phyloP scores from a whole-genome alignment of 2,113 vertebrate genomes.

The Scortum barcoo region DNA sequence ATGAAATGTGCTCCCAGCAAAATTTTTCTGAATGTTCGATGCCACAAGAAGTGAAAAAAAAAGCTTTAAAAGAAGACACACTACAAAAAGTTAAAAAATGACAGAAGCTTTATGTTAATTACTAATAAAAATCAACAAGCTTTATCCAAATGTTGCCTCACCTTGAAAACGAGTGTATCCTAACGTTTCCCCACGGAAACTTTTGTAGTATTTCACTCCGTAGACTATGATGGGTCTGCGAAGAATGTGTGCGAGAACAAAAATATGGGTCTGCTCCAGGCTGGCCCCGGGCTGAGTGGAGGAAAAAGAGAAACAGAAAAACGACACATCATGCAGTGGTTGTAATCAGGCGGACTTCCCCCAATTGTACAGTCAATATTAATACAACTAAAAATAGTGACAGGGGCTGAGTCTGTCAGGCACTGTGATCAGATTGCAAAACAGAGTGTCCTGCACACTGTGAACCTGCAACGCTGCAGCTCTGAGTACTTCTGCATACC shows the following conservation, averaged over 20 bases:
- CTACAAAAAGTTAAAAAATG: neutral
- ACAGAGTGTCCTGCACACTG: neutral
- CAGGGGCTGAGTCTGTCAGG: neutral
- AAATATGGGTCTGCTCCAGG: slow-evolving; percentile 99
- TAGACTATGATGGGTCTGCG: slow-evolving; percentile 99
- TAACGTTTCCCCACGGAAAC: slow-evolving; percentile 98
- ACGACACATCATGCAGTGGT: neutral
- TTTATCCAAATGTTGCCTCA: slow-evolving; percentile 75
- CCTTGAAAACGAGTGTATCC: slow-evolving; percentile 99
- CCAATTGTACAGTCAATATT: neutral
- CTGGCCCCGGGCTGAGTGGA: slow-evolving; percentile 93
- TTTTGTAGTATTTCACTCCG: slow-evolving; percentile 99
- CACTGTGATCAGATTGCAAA: slow-evolving; percentile 8
- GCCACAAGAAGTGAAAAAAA: neutral
- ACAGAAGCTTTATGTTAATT: neutral
- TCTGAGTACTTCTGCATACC: neutral
- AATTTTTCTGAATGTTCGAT: neutral
- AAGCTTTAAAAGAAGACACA: neutral
- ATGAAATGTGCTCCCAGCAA: neutral
- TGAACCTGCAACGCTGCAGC: slow-evolving; percentile 24
- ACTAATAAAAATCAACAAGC: neutral
- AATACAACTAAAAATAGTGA: slow-evolving; percentile 21
- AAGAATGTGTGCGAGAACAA: slow-evolving; percentile 99
- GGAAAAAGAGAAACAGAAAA: neutral
- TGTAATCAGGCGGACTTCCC: neutral